phyloP scores from a whole-genome alignment of 2,113 vertebrate genomes.

The Neodon shergylaensis region DNA sequence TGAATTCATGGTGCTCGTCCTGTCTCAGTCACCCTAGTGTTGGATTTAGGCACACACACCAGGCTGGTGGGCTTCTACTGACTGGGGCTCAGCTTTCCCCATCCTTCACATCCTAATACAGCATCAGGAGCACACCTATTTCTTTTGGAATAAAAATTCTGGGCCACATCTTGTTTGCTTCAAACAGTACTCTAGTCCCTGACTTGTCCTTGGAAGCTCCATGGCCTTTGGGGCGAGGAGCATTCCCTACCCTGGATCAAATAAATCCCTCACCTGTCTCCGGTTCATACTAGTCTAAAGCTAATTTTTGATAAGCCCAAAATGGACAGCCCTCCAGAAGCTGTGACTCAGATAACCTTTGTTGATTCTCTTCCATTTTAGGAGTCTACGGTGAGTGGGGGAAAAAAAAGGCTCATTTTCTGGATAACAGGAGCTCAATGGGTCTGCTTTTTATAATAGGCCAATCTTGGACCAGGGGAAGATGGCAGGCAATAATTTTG shows the following conservation, averaged over 20 bases:
- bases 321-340: background rate
- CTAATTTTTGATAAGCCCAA: background rate
- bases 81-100: background rate
- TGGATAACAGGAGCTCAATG: background rate
- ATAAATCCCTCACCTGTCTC: background rate
- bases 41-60: background rate
- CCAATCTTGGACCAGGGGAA: background rate
- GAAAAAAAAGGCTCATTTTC: background rate
- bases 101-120: background rate
- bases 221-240: background rate
- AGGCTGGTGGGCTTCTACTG: background rate
- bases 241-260: background rate
- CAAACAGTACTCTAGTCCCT: background rate
- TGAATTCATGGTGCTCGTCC: background rate
- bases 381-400: background rate
- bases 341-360: background rate
- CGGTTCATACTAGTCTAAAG: background rate
- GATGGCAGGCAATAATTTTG: background rate
- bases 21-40: background rate
- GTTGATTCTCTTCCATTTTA: background rate
- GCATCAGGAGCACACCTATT: fast-evolving
- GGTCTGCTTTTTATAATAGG: background rate
- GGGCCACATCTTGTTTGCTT: background rate
- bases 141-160: background rate
- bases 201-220: background rate